Evolutionary conservation across 92 coral and sea anemone species (phyloP), one percentile per base, ranked within the genome.

Genomic region (Actinostola sp.): DNA sequence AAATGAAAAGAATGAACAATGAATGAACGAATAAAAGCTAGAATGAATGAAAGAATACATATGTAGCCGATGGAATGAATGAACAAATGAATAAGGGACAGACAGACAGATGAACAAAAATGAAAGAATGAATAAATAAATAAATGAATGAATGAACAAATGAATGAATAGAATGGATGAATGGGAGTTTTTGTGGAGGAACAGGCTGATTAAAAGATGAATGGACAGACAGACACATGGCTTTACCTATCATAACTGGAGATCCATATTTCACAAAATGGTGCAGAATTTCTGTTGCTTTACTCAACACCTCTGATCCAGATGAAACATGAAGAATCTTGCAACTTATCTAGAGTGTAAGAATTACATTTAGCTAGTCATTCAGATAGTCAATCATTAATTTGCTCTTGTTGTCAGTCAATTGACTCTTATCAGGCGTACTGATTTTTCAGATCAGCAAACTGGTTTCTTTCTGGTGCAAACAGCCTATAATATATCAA

Each of bases 241-340:
- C 3, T 2, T 2, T 72, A 93, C 98, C 98, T 73, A 93, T 93
- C 98, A 93, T 93, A 9, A 79, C 92, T 34, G 98, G 98, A 28
- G 92, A 90, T 20, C 97, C 93, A 73, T 85, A 82, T 33, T 69
- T 57, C 29, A 77, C 36, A 67, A 93, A 93, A 41, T 93, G 98
- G 25, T 81, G 68, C 73, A 89, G 67, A 34, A 75, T 62, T 61
- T 76, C 82, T 61, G 49, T 66, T 25, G 83, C 90, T 60, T 90
- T 82, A 15, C 66, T 81, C 39, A 59, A 81, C 28, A 91, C 81
- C 60, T 71, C 53, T 29, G 55, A 70, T 25, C 97, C 97, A 77
- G 76, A 67, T 15, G 66, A 34, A 8, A 88, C 77, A 63, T 93
- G 98, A 29, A 93, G 39, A 12, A 93, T 90, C 79, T 87, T 93